A percentile compares a stretch with the other conserved stretches of the same genome.
Conservation (phyloP, 2,888 invertebrate genomes). For the Trichogramma dendrolimi region DNA sequence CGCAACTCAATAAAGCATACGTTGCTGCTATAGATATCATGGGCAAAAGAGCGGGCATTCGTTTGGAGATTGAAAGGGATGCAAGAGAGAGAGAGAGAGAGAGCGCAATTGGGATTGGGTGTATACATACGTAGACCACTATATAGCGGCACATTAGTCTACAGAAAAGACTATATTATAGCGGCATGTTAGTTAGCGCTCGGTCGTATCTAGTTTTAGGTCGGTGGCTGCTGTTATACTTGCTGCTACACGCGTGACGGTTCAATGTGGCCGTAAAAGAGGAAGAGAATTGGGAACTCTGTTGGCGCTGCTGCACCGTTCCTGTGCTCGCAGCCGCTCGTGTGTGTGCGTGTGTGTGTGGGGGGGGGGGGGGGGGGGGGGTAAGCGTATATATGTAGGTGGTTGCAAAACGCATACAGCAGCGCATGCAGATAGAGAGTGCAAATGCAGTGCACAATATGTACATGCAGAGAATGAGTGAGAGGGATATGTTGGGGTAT, state of each 20-base stretch:
- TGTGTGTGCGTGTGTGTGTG: background rate
- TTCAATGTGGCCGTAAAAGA: too few relatives aligned
- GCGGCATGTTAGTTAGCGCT: conserved; percentile 1
- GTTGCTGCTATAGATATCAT: too few relatives aligned
- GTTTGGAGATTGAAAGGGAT: too few relatives aligned
- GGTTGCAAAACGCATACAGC: background rate
- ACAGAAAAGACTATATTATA: conserved; percentile 8
- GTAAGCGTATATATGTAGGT: background rate
- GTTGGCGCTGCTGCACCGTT: background rate
- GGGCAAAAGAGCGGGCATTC: too few relatives aligned
- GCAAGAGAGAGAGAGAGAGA: too few relatives aligned
- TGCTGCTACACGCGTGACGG: background rate
- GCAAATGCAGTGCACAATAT: conserved; percentile 1
- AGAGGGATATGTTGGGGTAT: conserved; percentile 28
- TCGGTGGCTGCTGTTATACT: background rate
- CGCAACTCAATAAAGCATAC: too few relatives aligned
- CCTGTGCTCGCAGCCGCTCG: background rate
- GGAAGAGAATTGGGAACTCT: too few relatives aligned
- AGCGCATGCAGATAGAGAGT: conserved; percentile 6
- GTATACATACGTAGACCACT: too few relatives aligned
- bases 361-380: conserved; percentile 2
- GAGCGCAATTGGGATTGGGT: too few relatives aligned
- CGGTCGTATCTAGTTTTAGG: background rate
- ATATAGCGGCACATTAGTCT: background rate
- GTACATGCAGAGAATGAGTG: conserved; percentile 17